Percentiles rank a stretch among this genome's conserved stretches.
phyloP scores from a whole-genome alignment of 2,888 invertebrate species.

The Zaprionus bogoriensis region DNA sequence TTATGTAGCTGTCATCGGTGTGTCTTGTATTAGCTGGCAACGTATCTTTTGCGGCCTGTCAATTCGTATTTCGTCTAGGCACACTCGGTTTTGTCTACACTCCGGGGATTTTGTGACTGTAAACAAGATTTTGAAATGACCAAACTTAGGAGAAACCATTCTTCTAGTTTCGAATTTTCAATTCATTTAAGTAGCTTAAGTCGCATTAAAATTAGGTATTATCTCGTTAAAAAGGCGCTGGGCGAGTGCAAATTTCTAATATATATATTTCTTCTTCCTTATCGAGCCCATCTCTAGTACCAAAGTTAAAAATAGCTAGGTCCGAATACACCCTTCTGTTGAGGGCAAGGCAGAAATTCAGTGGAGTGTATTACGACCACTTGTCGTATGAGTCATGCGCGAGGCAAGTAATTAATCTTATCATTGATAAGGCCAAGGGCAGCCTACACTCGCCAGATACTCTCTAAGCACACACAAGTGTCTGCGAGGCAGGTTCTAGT shows the following conservation, averaged over 20 bases:
- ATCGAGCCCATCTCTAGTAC: too few relatives aligned
- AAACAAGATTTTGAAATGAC: background rate
- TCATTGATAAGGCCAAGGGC: slow-evolving; percentile 77
- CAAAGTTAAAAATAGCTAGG: too few relatives aligned
- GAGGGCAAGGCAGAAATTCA: background rate
- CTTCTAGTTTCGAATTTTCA: background rate
- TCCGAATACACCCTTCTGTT: background rate
- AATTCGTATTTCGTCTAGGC: background rate
- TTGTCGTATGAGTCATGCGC: slow-evolving; percentile 49
- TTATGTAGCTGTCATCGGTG: background rate
- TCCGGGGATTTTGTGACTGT: background rate
- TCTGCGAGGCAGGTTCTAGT: slow-evolving; percentile 12
- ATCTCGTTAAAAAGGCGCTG: too few relatives aligned
- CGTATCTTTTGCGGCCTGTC: background rate
- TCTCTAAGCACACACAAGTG: slow-evolving; percentile 23
- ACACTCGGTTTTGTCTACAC: background rate
- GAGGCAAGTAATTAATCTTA: slow-evolving; percentile 66
- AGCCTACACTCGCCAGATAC: slow-evolving; percentile 29
- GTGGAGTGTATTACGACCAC: background rate
- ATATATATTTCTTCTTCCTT: too few relatives aligned
- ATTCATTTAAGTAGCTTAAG: too few relatives aligned
- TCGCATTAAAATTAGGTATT: too few relatives aligned
- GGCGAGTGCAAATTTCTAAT: too few relatives aligned
- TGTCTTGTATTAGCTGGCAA: background rate
- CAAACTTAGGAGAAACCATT: background rate